Evolutionary conservation across 2,888 invertebrate genomes (phyloP).

Genomic region (Reticulitermes lucifugus): DNA sequence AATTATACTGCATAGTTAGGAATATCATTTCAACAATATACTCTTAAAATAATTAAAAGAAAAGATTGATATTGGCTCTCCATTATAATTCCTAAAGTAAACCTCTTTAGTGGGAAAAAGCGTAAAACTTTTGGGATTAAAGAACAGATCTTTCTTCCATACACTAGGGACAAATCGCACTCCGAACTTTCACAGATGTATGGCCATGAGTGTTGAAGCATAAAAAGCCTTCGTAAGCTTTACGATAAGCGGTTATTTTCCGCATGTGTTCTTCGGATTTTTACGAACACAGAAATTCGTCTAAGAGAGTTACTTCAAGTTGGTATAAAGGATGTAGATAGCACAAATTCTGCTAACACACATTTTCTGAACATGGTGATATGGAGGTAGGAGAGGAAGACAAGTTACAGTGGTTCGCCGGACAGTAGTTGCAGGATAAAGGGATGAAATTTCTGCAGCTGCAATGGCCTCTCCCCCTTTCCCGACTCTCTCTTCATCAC

Average conservation of each 20-base stretch:
- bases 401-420: slow-evolving; percentile 15
- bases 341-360: slow-evolving; percentile 15
- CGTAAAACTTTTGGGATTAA: no score
- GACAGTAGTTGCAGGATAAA: not conserved
- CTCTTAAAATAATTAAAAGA: no score
- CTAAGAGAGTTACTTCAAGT: not conserved
- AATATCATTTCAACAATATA: no score
- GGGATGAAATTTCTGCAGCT: slow-evolving; percentile 1
- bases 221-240: not conserved
- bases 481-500: not conserved
- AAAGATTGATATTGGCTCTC: no score
- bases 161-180: no score
- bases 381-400: not conserved
- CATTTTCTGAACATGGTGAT: not conserved
- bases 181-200: no score
- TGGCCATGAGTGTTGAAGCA: no score
- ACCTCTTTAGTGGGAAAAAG: no score
- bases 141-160: no score
- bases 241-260: not conserved
- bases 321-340: slow-evolving; percentile 30
- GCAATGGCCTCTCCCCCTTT: not conserved
- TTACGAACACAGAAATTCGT: not conserved
- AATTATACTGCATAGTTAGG: no score
- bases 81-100: no score
- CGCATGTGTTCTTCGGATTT: not conserved